These are phyloP conservation scores for Galleria mellonella DNA, from an alignment of 1,140 invertebrate genomes.

Conservation along the genomic window DNA sequence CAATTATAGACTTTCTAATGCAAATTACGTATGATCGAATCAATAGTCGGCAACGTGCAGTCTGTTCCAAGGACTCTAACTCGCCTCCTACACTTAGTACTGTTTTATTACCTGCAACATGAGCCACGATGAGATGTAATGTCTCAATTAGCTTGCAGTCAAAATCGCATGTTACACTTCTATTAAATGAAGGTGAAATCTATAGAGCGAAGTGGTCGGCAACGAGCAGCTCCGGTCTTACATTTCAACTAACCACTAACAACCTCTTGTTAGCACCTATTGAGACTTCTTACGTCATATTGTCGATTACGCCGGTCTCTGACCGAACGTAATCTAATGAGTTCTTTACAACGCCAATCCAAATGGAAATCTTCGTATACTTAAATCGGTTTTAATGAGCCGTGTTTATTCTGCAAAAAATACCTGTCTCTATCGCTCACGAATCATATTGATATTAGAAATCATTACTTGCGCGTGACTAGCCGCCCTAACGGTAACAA, in stretches of 20 bases:
- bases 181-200: conserved; percentile 45
- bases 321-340: conserved; percentile 38
- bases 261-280: conserved; percentile 55
- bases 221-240: conserved; percentile 12
- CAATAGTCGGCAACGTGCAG: neutral
- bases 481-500: conserved; percentile 31
- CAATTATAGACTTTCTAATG: conserved; percentile 36
- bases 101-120: neutral
- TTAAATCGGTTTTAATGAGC: conserved; percentile 44
- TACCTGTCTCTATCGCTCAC: conserved; percentile 27
- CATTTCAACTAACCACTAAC: conserved; percentile 25
- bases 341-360: conserved; percentile 36
- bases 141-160: conserved; percentile 23
- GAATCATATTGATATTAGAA: conserved; percentile 43
- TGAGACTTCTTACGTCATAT: conserved; percentile 44
- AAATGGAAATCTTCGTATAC: conserved; percentile 26
- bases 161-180: conserved; percentile 31
- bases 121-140: conserved; percentile 5
- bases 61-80: no score
- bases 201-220: conserved; percentile 26
- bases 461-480: conserved; percentile 38
- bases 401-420: conserved; percentile 33
- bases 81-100: no score
- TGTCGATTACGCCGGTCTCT: conserved; percentile 25
- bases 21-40: conserved; percentile 22